Evolutionary conservation across 2,888 invertebrate genomes (phyloP), one percentile per base, ranked within the genome.

Genomic region (Gandaritis pyraliata): DNA sequence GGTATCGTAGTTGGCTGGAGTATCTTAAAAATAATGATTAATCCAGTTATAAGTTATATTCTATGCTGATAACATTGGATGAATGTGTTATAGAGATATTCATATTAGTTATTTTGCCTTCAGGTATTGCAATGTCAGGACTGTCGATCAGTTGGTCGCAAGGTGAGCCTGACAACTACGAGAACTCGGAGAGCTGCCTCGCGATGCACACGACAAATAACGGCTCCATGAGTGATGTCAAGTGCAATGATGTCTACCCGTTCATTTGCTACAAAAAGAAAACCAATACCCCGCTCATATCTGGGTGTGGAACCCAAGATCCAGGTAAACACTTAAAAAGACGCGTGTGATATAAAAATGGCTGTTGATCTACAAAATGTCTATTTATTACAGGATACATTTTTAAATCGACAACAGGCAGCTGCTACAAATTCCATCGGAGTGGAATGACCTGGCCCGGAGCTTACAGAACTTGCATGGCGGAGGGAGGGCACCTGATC

Each of bases 371-470:
- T 23, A 23, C 23, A 33, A 33, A 33, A 33, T 33, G 33, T 6
- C 15, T 8, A 8, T 11, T 16, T 45, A 13, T 52, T 23, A 8
- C 70, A 86, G 86, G 65, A 29, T 86, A 86, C 62, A 49, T 0
- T 0, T 33, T 72, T 0, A 76, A 80, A 2, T 0, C 13, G 0
- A 61, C 72, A 23, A 85, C 83, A 0, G 71, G 77, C 1, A 81
- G 69, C 33, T 86, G 86, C 57, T 87, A 87, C 68, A 86, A 87
- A 65, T 82, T 84, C 66, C 85, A 86, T 59, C 60, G 55, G 0
- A 59, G 68, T 1, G 76, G 80, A 0, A 68, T 77, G 1, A 74
- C 68, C 2, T 86, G 82, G 77, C 68, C 75, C 0, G 66, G 78
- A 0, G 86, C 83, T 0, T 76, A 73, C 69, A 78, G 80, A 73